Conservation (phyloP, 2,113 vertebrate species). For the Pseudopodoces humilis region DNA sequence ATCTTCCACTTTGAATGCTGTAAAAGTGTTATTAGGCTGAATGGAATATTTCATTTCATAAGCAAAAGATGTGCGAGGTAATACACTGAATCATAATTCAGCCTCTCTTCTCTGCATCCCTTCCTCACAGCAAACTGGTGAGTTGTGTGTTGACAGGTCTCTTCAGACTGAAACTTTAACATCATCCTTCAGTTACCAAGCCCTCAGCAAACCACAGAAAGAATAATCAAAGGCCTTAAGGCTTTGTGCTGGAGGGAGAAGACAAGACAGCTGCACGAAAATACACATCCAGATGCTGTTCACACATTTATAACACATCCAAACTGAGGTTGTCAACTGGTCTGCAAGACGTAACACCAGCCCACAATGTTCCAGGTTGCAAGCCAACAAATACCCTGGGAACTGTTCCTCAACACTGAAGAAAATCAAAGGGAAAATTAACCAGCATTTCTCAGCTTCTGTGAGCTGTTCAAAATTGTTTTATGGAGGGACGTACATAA, state of each 20-base stretch:
- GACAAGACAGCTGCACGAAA: not conserved
- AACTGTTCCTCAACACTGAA: not conserved
- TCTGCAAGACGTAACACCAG: not conserved
- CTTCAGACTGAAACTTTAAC: not conserved
- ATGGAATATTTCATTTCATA: not conserved
- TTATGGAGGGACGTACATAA: not conserved
- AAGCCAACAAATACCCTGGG: not conserved
- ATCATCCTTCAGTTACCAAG: not conserved
- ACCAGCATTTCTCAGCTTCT: slow-evolving; percentile 2
- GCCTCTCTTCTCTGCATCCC: not conserved
- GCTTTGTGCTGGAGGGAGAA: not conserved
- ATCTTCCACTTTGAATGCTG: not conserved
- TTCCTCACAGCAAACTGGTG: not conserved
- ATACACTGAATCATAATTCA: not conserved
- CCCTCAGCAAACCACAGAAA: not conserved
- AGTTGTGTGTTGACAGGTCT: not conserved
- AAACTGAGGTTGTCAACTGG: not conserved
- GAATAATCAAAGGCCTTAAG: not conserved
- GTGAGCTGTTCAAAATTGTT: not conserved
- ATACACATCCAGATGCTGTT: not conserved
- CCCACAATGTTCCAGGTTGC: not conserved
- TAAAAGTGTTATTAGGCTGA: not conserved
- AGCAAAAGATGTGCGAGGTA: not conserved
- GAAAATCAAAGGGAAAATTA: slow-evolving; percentile 35
- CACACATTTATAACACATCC: not conserved